These are phyloP conservation scores for Eupithecia pulchellata DNA, from an alignment of 2,888 invertebrate genomes.

Conservation along the genomic window DNA sequence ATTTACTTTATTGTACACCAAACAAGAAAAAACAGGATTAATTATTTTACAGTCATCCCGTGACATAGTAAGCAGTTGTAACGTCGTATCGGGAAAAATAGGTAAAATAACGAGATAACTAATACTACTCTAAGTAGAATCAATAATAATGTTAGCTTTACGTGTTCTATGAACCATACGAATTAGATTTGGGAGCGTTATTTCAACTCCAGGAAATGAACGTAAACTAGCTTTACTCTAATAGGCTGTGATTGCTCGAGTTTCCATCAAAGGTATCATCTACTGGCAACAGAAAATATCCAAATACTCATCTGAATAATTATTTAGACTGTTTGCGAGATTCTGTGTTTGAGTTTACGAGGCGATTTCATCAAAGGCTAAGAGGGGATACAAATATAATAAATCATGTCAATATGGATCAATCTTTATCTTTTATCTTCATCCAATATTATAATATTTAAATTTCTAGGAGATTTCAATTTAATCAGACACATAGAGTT, in stretches of 20 bases:
- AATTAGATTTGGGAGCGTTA: neutral
- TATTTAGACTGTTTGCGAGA: constrained; percentile 2
- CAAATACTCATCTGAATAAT: neutral
- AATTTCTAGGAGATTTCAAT: neutral
- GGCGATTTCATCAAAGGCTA: neutral
- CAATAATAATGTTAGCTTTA: too few species aligned
- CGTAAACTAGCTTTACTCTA: neutral
- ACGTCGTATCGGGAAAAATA: too few species aligned
- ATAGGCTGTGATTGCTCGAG: neutral
- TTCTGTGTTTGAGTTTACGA: neutral
- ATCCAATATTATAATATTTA: too few species aligned
- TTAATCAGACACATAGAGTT: neutral
- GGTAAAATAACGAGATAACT: too few species aligned
- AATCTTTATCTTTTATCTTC: neutral
- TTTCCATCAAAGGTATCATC: constrained; percentile 6
- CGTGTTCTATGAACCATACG: neutral
- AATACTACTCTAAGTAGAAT: too few species aligned
- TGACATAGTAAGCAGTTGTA: too few species aligned
- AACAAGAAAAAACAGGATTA: too few species aligned
- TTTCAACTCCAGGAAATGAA: neutral
- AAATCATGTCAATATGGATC: neutral
- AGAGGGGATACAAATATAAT: neutral
- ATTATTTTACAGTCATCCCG: too few species aligned
- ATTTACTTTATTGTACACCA: too few species aligned
- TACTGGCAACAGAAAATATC: neutral